phyloP scores from a whole-genome alignment of 2,888 invertebrate genomes.

The Sycophila texana region DNA sequence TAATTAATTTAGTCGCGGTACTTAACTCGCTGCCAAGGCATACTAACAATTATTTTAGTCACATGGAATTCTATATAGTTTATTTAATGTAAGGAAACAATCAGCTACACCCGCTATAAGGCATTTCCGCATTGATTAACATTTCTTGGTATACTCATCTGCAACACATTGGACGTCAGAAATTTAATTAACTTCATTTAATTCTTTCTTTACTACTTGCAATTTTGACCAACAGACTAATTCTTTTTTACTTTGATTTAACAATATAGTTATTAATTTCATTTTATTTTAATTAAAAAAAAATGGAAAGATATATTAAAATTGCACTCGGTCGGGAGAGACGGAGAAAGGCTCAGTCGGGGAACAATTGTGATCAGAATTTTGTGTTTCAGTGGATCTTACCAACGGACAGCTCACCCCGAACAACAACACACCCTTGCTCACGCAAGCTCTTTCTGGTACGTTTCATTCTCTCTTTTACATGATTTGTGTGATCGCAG shows the following conservation, averaged over 20 bases:
- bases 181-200: constrained; percentile 12
- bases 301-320: constrained; percentile 1
- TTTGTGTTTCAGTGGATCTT: constrained; percentile 92
- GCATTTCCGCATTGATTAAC: neutral
- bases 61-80: too few relatives aligned
- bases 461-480: constrained; percentile 73
- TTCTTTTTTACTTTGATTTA: constrained; percentile 24
- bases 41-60: too few relatives aligned
- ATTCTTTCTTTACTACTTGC: constrained; percentile 14
- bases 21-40: too few relatives aligned
- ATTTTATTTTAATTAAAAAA: constrained; percentile 12
- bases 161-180: constrained; percentile 68
- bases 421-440: constrained; percentile 96
- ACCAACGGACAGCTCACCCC: constrained; percentile 96
- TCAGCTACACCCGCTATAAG: neutral
- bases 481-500: constrained; percentile 39
- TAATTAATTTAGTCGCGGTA: too few relatives aligned
- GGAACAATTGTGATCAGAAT: constrained; percentile 80
- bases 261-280: constrained; percentile 32
- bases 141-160: constrained; percentile 36
- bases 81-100: neutral
- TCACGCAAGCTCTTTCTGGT: constrained; percentile 97
- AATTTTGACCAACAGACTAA: constrained; percentile 5
- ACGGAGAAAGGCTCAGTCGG: constrained; percentile 68
- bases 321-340: constrained; percentile 30